Percentiles rank a stretch among this genome's conserved stretches.
These are phyloP conservation scores for human (Homo sapiens) DNA, from an alignment of 2,113 vertebrate genomes.

Conservation along the genomic window DNA sequence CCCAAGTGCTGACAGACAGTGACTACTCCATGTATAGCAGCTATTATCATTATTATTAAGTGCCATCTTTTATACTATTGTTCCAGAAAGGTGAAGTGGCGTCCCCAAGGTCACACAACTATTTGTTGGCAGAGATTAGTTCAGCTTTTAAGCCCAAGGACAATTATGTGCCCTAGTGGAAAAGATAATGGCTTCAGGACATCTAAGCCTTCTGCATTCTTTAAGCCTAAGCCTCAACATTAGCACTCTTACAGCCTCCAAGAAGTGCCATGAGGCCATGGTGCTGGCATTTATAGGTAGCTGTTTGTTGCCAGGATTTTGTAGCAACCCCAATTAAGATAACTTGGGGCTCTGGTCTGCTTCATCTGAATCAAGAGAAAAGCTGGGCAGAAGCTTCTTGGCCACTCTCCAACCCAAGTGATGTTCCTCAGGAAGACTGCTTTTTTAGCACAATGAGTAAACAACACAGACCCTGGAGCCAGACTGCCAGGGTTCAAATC, in stretches of 20 bases:
- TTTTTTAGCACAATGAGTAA: background rate
- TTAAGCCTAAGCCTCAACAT: background rate
- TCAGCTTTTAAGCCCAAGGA: background rate
- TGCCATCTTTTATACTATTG: background rate
- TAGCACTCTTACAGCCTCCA: background rate
- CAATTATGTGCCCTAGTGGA: background rate
- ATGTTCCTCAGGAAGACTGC: background rate
- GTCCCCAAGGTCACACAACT: background rate
- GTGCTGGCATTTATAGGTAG: background rate
- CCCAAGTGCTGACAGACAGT: background rate
- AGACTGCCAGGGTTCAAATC: background rate
- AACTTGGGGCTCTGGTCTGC: background rate
- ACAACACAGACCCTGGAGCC: background rate
- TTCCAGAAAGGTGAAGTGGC: background rate
- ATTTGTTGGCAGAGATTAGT: background rate
- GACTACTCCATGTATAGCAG: background rate
- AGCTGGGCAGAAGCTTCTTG: background rate
- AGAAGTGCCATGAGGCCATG: background rate
- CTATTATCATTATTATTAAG: background rate
- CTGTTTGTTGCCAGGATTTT: background rate
- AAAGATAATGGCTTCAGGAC: background rate
- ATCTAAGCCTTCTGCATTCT: constrained; percentile 5
- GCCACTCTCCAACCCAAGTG: background rate
- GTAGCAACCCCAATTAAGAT: background rate
- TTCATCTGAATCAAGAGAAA: background rate